Percentiles rank a stretch among this genome's conserved stretches.
phyloP scores from a whole-genome alignment of 1,140 invertebrate species.

The Drosophila albomicans region DNA sequence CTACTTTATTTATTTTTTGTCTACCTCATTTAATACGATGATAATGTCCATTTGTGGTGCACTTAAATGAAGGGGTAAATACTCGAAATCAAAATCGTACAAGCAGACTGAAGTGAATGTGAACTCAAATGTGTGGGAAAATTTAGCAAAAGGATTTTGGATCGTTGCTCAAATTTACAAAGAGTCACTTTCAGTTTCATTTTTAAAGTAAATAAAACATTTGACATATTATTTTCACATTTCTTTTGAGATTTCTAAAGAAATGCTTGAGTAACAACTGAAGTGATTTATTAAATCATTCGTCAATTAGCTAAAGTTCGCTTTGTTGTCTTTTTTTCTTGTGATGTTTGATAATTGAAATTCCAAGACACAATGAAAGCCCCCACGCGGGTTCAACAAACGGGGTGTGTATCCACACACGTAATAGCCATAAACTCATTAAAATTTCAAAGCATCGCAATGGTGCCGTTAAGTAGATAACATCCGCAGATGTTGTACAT shows the following conservation, averaged over 20 bases:
- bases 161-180: neutral
- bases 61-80: constrained; percentile 31
- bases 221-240: neutral
- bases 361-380: constrained; percentile 17
- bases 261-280: neutral
- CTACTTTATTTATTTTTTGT: constrained; percentile 19
- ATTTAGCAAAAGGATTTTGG: neutral
- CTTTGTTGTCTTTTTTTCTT: constrained; percentile 10
- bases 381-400: constrained; percentile 50
- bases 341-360: constrained; percentile 9
- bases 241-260: neutral
- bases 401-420: constrained; percentile 54
- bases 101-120: constrained; percentile 19
- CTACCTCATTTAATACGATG: constrained; percentile 27
- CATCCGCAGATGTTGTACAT: constrained; percentile 1
- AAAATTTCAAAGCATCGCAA: constrained; percentile 45
- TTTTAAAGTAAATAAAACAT: no score
- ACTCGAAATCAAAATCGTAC: neutral
- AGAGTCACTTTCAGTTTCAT: no score
- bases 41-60: constrained; percentile 37
- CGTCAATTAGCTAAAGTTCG: neutral
- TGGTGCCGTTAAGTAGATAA: constrained; percentile 17
- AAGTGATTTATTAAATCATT: neutral
- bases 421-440: constrained; percentile 43
- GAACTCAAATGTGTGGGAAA: constrained; percentile 36